phyloP scores from a whole-genome alignment of 1,140 invertebrate genomes.

The Drosophila ananassae region DNA sequence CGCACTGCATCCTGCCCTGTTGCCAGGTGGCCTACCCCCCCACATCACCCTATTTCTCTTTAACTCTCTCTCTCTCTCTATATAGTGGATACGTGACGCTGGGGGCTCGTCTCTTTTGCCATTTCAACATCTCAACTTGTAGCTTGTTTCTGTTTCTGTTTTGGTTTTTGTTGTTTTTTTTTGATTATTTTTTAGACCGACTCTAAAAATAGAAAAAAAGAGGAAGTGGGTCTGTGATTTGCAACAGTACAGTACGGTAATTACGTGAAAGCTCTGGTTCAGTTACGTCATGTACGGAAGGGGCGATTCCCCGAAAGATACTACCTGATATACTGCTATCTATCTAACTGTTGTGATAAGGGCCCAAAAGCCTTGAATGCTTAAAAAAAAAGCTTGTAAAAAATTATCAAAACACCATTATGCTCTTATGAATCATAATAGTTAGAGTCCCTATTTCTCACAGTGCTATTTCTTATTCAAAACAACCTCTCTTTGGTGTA shows the following conservation, averaged over 20 bases:
- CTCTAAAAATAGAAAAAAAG: constrained; percentile 60
- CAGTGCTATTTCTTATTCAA: constrained; percentile 2
- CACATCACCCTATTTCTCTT: not conserved
- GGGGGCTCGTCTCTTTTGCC: constrained; percentile 64
- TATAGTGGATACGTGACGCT: constrained; percentile 44
- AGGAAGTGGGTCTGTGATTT: constrained; percentile 39
- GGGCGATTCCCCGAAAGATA: not conserved
- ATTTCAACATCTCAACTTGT: constrained; percentile 13
- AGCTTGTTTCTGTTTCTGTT: constrained; percentile 14
- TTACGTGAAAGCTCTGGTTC: constrained; percentile 46
- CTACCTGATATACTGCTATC: constrained; percentile 12
- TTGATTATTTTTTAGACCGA: constrained; percentile 23
- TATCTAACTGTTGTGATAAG: constrained; percentile 16
- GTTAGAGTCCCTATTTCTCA: not conserved
- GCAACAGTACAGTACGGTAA: constrained; percentile 35
- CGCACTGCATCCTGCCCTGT: constrained; percentile 1
- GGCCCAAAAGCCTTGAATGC: constrained; percentile 25
- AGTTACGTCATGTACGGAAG: constrained; percentile 37
- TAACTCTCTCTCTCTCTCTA: not conserved
- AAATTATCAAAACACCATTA: constrained; percentile 19
- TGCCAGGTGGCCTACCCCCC: constrained; percentile 27
- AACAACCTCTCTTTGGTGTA: constrained; percentile 1
- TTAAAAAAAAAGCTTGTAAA: not conserved
- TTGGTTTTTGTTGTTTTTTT: constrained; percentile 26
- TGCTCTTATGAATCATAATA: constrained; percentile 9